Percentiles rank a stretch among this genome's conserved stretches.
phyloP scores from a whole-genome alignment of 2,113 vertebrate genomes.

The Eurystomus gularis region DNA sequence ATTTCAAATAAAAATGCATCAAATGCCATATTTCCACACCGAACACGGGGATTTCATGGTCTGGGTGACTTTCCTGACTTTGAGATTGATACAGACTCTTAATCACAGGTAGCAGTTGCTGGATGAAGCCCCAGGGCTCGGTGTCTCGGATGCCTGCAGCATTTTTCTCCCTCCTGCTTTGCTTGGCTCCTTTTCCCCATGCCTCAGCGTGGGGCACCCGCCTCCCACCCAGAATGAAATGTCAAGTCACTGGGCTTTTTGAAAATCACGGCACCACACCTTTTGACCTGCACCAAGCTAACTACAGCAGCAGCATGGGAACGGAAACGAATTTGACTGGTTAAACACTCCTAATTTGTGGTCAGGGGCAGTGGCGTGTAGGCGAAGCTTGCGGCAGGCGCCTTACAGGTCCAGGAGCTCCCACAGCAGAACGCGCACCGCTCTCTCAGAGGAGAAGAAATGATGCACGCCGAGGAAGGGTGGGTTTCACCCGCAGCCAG shows the following conservation, averaged over 20 bases:
- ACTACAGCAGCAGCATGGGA: background rate
- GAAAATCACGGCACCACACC: background rate
- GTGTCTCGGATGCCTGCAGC: background rate
- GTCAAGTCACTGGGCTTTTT: background rate
- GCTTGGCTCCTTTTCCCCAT: background rate
- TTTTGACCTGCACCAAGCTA: background rate
- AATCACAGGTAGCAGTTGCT: conserved; percentile 45
- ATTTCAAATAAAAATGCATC: conserved; percentile 60
- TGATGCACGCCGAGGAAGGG: background rate
- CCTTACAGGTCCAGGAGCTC: background rate
- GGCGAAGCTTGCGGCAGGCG: background rate
- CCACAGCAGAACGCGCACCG: background rate
- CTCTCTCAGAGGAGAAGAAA: background rate
- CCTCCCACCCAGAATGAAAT: background rate
- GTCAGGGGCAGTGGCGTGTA: background rate
- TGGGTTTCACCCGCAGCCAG: background rate
- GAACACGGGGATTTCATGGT: conserved; percentile 8
- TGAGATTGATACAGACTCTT: background rate
- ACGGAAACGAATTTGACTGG: background rate
- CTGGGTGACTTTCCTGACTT: conserved; percentile 31
- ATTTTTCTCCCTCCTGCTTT: background rate
- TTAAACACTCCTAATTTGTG: background rate
- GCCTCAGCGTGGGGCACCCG: background rate
- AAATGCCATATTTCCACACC: background rate
- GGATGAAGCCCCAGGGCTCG: background rate